phyloP scores from a whole-genome alignment of 1,140 invertebrate species.

The Portunus trituberculatus region DNA sequence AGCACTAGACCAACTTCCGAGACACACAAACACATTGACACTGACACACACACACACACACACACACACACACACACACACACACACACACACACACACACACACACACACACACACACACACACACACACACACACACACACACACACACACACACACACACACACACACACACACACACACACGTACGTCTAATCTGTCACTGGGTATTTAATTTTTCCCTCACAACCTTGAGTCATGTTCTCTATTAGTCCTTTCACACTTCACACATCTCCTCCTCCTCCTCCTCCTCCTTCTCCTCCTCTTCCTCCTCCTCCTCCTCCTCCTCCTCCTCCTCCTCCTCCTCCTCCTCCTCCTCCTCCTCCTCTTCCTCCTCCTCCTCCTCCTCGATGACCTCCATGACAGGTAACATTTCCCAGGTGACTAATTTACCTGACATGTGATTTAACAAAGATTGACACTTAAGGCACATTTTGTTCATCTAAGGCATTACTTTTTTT shows the following conservation, averaged over 20 bases:
- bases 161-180: neutral
- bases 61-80: conserved; percentile 33
- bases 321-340: neutral
- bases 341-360: conserved; percentile 7
- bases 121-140: conserved; percentile 1
- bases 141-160: neutral
- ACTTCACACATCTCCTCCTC: neutral
- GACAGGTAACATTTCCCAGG: neutral
- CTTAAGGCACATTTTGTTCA: neutral
- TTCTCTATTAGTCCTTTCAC: neutral
- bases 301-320: neutral
- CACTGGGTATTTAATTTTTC: neutral
- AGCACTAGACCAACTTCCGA: conserved; percentile 36
- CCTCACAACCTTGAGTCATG: neutral
- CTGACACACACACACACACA: conserved; percentile 41
- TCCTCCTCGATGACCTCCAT: neutral
- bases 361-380: neutral
- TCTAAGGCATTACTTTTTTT: neutral
- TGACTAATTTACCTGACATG: neutral
- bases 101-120: conserved; percentile 31
- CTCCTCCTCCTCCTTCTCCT: neutral
- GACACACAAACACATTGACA: neutral
- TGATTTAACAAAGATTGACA: neutral
- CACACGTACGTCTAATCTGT: neutral
- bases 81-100: neutral